Evolutionary conservation across 2,113 vertebrate species (phyloP).

Genomic region (Anoura caudifer): DNA sequence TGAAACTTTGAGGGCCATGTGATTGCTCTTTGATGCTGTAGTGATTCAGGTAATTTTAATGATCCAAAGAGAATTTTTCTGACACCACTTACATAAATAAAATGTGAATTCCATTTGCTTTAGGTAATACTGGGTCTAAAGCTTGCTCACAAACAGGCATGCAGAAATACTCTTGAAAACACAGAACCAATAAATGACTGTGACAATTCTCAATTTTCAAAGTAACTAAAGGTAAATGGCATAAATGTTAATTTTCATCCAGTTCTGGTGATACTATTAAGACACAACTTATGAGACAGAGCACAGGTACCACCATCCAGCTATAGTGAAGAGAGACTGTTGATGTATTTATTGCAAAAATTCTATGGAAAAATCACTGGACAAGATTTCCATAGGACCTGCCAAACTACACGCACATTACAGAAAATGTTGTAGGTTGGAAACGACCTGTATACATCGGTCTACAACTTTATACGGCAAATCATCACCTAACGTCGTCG

Average conservation of each 20-base stretch:
- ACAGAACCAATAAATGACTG: slow-evolving; percentile 59
- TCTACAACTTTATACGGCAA: not conserved
- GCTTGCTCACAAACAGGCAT: slow-evolving; percentile 63
- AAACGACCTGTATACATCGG: not conserved
- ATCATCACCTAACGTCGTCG: not conserved
- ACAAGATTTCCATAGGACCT: not conserved
- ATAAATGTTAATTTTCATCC: slow-evolving; percentile 68
- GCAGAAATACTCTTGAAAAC: slow-evolving; percentile 59
- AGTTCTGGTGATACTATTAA: slow-evolving; percentile 47
- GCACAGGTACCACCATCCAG: not conserved
- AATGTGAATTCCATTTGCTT: slow-evolving; percentile 42
- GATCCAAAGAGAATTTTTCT: slow-evolving; percentile 58
- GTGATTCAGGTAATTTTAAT: slow-evolving; percentile 61
- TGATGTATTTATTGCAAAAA: not conserved
- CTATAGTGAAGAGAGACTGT: not conserved
- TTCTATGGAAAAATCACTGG: not conserved
- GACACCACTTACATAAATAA: slow-evolving; percentile 51
- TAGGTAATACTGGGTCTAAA: slow-evolving; percentile 45
- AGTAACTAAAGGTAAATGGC: slow-evolving; percentile 57
- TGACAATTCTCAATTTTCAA: slow-evolving; percentile 64
- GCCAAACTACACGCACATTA: not conserved
- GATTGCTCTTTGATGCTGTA: slow-evolving; percentile 38
- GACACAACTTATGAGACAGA: not conserved
- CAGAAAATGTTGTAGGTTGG: not conserved
- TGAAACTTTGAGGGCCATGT: slow-evolving; percentile 42